Evolutionary conservation across 2,888 invertebrate species (phyloP).

Genomic region (Catocala sponsa): DNA sequence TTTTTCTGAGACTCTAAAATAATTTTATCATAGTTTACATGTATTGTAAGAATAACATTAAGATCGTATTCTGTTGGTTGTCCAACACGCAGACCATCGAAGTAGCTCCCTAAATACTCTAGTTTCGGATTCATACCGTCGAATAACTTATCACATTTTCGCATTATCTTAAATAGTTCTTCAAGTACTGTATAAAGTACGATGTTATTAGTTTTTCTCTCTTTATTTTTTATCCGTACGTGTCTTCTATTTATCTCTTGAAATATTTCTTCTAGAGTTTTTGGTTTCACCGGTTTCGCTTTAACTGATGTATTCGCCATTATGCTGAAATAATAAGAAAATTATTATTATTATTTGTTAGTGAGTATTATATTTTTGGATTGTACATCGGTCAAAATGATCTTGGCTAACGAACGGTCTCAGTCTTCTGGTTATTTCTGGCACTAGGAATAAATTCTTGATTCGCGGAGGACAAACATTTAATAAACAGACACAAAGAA

Average conservation of each 20-base stretch:
- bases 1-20: slow-evolving; percentile 54
- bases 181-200: slow-evolving; percentile 63
- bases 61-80: slow-evolving; percentile 73
- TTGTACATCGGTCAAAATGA: too few relatives aligned
- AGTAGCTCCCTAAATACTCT: slow-evolving; percentile 73
- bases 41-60: slow-evolving; percentile 66
- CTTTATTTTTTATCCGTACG: slow-evolving; percentile 62
- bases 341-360: not conserved
- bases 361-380: too few relatives aligned
- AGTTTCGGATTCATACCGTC: slow-evolving; percentile 66
- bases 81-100: slow-evolving; percentile 70
- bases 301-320: slow-evolving; percentile 27
- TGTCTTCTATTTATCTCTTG: slow-evolving; percentile 61
- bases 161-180: slow-evolving; percentile 62
- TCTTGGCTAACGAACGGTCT: too few relatives aligned
- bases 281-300: slow-evolving; percentile 33
- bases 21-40: slow-evolving; percentile 66
- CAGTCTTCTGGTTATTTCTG: too few relatives aligned
- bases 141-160: slow-evolving; percentile 60
- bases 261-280: slow-evolving; percentile 60
- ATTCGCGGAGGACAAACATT: too few relatives aligned
- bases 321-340: slow-evolving; percentile 39
- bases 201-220: slow-evolving; percentile 62
- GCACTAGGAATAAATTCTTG: too few relatives aligned
- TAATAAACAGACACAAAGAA: too few relatives aligned